Evolutionary conservation across 2,797 vertebrate species (phyloP), one percentile per base, ranked within the genome.

Genomic region (Telmatherina bonti): DNA sequence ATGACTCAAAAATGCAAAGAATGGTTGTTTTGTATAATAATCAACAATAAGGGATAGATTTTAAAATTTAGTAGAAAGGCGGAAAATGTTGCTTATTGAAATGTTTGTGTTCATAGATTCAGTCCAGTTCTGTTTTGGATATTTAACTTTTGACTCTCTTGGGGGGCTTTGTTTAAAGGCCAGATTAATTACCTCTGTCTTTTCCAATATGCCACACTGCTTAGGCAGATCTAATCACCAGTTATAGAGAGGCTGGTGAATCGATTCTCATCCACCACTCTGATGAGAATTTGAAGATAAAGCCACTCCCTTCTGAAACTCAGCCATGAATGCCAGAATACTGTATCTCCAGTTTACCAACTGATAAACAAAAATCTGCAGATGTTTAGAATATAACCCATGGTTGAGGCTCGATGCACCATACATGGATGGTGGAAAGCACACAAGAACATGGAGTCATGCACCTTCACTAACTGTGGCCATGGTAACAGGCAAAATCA

Each of bases 401-500:
- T 29, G 26, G 64, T 74, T 78, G 62, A n/a, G 61, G 56, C 24
- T 73, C 30, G 6, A 29, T 62, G 61, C 63, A 79, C 56, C 58
- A 67, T 68, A 29, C 61, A 62, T 63, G 78, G 74, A 86, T 78
- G 65, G 73, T 79, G 74, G 81, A 53, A 74, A 88, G 72, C 67
- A 72, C 49, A 64, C 49, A 76, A 79, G 72, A 84, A 78, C 81
- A 81, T 71, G 12, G 75, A 91, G 88, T 85, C 82, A 88, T 88
- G 82, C 84, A 91, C 90, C 88, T 91, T 91, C 87, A 86, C 81
- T 69, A 89, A 87, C 85, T 86, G 92, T 93, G 92, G 67, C 92
- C 91, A 93, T 93, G 91, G 92, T 82, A 93, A 94, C 92, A 54
- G 82, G n/a, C 71, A 82, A 89, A 88, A 90, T 91, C 85, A 90